Evolutionary conservation across 2,797 vertebrate species (phyloP).

Genomic region (Sebastes diaconus): DNA sequence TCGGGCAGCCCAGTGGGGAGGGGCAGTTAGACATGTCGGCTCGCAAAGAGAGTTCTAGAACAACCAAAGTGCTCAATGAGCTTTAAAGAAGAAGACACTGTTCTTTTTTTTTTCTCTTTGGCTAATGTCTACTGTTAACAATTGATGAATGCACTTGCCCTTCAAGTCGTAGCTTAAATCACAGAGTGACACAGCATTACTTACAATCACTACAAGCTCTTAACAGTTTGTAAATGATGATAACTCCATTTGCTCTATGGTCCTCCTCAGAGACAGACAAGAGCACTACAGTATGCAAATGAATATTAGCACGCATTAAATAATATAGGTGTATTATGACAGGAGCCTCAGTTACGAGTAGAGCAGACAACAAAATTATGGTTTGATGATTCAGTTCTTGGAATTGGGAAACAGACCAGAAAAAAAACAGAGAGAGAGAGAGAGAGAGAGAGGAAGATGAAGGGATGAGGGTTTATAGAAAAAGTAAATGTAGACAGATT

Average conservation of each 20-base stretch:
- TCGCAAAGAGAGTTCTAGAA: slow-evolving; percentile 86
- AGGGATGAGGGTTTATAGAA: slow-evolving; percentile 35
- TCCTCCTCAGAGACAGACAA: slow-evolving; percentile 8
- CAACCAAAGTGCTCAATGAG: slow-evolving; percentile 76
- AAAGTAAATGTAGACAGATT: slow-evolving; percentile 53
- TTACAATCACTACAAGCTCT: slow-evolving; percentile 37
- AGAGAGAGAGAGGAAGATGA: neutral
- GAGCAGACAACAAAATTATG: slow-evolving; percentile 43
- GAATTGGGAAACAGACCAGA: slow-evolving; percentile 1
- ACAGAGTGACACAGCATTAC: slow-evolving; percentile 44
- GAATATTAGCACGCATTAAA: slow-evolving; percentile 9
- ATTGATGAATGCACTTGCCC: slow-evolving; percentile 27
- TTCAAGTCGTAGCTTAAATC: slow-evolving; percentile 23
- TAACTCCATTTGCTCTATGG: slow-evolving; percentile 14
- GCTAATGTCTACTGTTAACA: slow-evolving; percentile 25
- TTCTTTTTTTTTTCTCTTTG: neutral
- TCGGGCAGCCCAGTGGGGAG: slow-evolving; percentile 87
- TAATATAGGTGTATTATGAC: neutral
- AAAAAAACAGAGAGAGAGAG: slow-evolving; percentile 6
- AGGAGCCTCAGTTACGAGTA: neutral
- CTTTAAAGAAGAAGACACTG: slow-evolving; percentile 48
- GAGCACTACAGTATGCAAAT: slow-evolving; percentile 13
- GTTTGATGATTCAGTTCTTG: slow-evolving; percentile 42
- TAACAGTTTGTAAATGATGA: slow-evolving; percentile 26
- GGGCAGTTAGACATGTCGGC: slow-evolving; percentile 88